Conservation (phyloP, 1,140 invertebrate species). For the Uloborus diversus region DNA sequence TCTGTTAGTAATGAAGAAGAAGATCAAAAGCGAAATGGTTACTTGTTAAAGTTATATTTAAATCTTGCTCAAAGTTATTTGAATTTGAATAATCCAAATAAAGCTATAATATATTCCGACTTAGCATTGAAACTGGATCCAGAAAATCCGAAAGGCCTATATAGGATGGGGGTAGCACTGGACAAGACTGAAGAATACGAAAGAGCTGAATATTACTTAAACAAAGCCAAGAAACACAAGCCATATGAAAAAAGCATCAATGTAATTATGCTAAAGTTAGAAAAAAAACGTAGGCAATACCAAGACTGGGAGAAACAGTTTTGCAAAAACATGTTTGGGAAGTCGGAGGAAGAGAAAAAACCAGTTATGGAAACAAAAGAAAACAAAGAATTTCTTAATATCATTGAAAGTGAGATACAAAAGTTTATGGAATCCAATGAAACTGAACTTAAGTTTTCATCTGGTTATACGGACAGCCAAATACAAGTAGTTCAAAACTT, state of each 20-base stretch:
- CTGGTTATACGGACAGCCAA: slow-evolving; percentile 15
- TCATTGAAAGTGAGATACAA: neutral
- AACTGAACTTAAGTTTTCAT: slow-evolving; percentile 5
- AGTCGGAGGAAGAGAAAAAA: neutral
- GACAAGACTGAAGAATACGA: neutral
- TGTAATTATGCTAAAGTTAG: neutral
- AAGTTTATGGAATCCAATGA: slow-evolving; percentile 20
- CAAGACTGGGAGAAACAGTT: slow-evolving; percentile 24
- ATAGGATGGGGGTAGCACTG: slow-evolving; percentile 17
- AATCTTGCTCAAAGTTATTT: slow-evolving; percentile 36
- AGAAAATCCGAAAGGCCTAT: slow-evolving; percentile 27
- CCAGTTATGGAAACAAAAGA: too few relatives aligned
- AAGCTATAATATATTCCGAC: slow-evolving; percentile 17
- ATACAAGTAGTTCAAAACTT: slow-evolving; percentile 9
- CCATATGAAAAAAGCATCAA: slow-evolving; percentile 24
- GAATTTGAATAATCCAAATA: neutral
- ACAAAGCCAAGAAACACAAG: slow-evolving; percentile 1
- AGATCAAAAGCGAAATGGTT: slow-evolving; percentile 70
- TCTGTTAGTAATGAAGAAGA: slow-evolving; percentile 71
- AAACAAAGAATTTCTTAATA: slow-evolving; percentile 3
- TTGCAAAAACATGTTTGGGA: neutral
- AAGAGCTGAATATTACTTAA: slow-evolving; percentile 19
- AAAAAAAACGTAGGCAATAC: slow-evolving; percentile 15
- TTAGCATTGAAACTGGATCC: slow-evolving; percentile 21
- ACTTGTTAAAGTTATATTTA: slow-evolving; percentile 68